Conservation (phyloP, 2,113 vertebrate genomes). For the Cranoglanis bouderius region DNA sequence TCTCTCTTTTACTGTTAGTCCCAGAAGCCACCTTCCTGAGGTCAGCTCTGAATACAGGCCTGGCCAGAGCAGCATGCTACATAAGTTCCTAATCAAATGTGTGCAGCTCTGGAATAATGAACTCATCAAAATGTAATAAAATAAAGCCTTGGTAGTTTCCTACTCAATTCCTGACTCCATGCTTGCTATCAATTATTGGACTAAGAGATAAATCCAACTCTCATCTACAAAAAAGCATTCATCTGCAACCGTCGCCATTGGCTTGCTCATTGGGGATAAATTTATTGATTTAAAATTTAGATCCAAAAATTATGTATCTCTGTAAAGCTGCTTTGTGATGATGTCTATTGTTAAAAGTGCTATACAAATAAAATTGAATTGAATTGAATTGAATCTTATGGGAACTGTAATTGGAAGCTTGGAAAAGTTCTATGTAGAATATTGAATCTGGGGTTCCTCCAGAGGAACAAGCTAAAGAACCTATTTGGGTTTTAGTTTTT, state of each 20-base stretch:
- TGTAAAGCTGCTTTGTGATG: too few relatives aligned
- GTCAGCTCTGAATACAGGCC: conserved; percentile 59
- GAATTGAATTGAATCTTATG: too few relatives aligned
- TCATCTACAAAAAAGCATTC: not conserved
- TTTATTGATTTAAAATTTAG: too few relatives aligned
- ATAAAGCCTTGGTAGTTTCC: conserved; percentile 51
- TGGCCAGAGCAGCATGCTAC: conserved; percentile 5
- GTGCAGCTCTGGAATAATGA: conserved; percentile 42
- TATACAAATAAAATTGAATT: too few relatives aligned
- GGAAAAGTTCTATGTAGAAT: not conserved
- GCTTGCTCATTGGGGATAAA: too few relatives aligned
- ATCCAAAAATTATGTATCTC: too few relatives aligned
- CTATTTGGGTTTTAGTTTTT: not conserved
- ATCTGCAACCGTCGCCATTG: too few relatives aligned
- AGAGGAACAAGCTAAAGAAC: not conserved
- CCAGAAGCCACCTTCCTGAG: conserved; percentile 27
- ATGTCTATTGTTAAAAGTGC: too few relatives aligned
- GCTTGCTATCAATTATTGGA: conserved; percentile 11
- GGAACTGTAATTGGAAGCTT: not conserved
- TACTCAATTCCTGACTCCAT: not conserved
- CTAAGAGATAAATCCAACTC: not conserved
- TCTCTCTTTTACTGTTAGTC: not conserved
- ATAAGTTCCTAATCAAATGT: not conserved
- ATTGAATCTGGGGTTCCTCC: not conserved
- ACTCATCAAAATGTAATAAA: conserved; percentile 60